These are phyloP conservation scores for Lucilia cuprina DNA, from an alignment of 1,140 invertebrate genomes.

Conservation along the genomic window DNA sequence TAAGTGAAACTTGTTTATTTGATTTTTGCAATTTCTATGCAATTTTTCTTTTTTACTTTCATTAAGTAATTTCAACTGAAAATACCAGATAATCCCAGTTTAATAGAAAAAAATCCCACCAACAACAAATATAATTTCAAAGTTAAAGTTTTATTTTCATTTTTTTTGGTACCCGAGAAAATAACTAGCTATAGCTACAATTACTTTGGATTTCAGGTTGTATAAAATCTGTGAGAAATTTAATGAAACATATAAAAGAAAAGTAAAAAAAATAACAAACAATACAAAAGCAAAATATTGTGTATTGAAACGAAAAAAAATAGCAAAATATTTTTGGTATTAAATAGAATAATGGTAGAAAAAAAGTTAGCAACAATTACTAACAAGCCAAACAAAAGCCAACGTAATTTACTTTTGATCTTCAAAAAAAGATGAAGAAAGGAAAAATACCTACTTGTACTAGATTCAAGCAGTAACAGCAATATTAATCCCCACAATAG, in stretches of 20 bases:
- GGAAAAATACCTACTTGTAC: background rate
- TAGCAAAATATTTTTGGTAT: background rate
- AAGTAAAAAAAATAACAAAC: background rate
- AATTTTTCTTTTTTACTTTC: background rate
- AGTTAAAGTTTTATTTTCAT: background rate
- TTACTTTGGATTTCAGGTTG: background rate
- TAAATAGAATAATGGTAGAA: background rate
- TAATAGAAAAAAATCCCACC: background rate
- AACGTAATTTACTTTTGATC: conserved; percentile 3
- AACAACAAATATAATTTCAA: background rate
- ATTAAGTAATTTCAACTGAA: background rate
- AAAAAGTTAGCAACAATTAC: background rate
- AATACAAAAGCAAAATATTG: background rate
- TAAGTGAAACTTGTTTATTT: background rate
- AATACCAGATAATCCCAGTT: background rate
- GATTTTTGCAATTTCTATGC: background rate
- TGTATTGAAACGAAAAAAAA: background rate
- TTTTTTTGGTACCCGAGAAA: background rate
- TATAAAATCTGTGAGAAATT: background rate
- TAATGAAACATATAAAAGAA: background rate
- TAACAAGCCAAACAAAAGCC: background rate
- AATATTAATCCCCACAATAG: background rate
- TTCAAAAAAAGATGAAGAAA: background rate
- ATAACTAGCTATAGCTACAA: background rate
- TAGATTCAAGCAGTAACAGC: background rate